phyloP scores from a whole-genome alignment of 2,888 invertebrate species.

The Timema podura region DNA sequence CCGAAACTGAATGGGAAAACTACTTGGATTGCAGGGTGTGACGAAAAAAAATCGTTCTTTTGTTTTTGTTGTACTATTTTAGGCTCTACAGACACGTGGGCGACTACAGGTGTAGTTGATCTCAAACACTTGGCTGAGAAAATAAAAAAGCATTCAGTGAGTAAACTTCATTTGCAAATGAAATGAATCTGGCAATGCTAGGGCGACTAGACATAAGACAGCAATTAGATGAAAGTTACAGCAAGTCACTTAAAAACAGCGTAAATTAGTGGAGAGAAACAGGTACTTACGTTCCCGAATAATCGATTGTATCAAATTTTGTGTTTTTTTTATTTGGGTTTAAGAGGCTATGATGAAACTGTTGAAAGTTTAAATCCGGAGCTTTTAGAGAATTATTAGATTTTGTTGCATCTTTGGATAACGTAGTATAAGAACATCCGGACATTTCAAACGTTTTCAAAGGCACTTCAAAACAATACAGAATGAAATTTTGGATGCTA shows the following conservation, averaged over 20 bases:
- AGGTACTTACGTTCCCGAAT: not conserved
- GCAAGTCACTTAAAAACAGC: not conserved
- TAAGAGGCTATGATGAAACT: too few species aligned
- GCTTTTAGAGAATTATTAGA: too few species aligned
- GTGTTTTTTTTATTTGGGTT: not conserved
- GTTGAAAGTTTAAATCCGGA: too few species aligned
- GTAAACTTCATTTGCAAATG: not conserved
- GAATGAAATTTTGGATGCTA: not conserved
- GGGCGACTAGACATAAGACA: not conserved
- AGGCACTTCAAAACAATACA: not conserved
- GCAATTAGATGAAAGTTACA: slow-evolving; percentile 2
- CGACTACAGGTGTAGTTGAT: not conserved
- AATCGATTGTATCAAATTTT: not conserved
- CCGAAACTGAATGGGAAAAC: too few species aligned
- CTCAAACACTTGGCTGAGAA: not conserved
- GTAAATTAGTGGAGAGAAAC: not conserved
- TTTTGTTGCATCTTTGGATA: not conserved
- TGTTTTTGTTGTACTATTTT: too few species aligned
- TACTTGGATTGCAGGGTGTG: too few species aligned
- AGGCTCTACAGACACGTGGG: not conserved
- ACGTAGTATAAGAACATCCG: not conserved
- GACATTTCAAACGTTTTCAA: not conserved
- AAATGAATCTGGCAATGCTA: not conserved
- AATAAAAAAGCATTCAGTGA: not conserved
- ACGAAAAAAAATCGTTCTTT: too few species aligned